Percentiles rank a stretch among this genome's conserved stretches.
These are phyloP conservation scores for Oegoconia quadripuncta DNA, from an alignment of 2,888 invertebrate genomes.

Conservation along the genomic window DNA sequence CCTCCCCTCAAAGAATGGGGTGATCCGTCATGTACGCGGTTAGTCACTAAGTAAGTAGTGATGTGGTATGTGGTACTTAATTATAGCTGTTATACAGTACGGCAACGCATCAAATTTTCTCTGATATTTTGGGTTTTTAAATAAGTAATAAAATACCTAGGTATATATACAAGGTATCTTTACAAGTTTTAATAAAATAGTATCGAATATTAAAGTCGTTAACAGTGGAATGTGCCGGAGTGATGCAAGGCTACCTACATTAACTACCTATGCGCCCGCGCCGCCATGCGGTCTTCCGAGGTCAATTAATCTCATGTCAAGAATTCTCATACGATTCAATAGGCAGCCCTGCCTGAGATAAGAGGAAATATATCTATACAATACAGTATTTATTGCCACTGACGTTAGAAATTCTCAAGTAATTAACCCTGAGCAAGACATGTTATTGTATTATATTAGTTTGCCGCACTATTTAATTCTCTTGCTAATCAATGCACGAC, in stretches of 20 bases:
- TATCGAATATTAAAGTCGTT: constrained; percentile 17
- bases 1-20: too few species aligned
- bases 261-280: constrained; percentile 49
- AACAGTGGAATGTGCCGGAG: constrained; percentile 41
- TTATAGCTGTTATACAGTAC: too few species aligned
- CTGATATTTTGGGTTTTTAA: too few species aligned
- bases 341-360: constrained; percentile 21
- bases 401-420: constrained; percentile 1
- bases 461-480: constrained; percentile 5
- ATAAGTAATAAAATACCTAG: too few species aligned
- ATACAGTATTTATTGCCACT: not conserved
- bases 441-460: not conserved
- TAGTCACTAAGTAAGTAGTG: too few species aligned
- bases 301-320: constrained; percentile 55
- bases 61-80: too few species aligned
- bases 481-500: constrained; percentile 6
- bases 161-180: too few species aligned
- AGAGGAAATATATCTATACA: constrained; percentile 1
- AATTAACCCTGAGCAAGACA: constrained; percentile 5
- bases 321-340: constrained; percentile 45
- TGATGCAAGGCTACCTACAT: constrained; percentile 53
- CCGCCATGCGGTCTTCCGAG: constrained; percentile 63
- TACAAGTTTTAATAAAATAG: not conserved
- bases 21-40: too few species aligned
- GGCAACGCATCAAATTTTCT: too few species aligned